Percentiles rank a stretch among this genome's conserved stretches.
Conservation (phyloP, 2,888 invertebrate species). For the Leptinotarsa haldemani region DNA sequence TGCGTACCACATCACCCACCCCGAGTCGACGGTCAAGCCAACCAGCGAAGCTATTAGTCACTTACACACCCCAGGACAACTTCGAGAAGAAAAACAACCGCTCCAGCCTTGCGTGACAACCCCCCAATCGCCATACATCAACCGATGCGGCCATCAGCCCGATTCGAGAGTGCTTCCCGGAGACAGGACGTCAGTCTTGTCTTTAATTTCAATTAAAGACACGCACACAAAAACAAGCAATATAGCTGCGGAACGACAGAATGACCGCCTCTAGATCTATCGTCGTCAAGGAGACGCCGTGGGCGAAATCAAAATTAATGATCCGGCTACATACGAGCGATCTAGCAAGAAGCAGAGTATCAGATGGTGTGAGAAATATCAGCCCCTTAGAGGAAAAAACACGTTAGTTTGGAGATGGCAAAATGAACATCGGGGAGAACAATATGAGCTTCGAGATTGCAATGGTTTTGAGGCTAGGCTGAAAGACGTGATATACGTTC, state of each 20-base stretch:
- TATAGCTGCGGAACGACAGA: slow-evolving; percentile 31
- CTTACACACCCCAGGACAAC: background rate
- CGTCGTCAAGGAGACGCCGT: background rate
- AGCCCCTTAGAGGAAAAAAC: background rate
- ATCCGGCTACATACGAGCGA: background rate
- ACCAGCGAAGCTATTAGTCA: background rate
- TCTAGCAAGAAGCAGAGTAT: background rate
- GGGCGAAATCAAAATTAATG: slow-evolving; percentile 16
- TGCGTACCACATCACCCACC: too few relatives aligned
- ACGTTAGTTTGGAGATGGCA: background rate
- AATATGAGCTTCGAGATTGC: background rate
- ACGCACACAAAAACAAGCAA: slow-evolving; percentile 20
- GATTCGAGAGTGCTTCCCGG: background rate
- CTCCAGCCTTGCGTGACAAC: background rate
- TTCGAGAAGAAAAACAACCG: slow-evolving; percentile 1
- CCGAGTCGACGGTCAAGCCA: background rate
- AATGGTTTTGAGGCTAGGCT: too few relatives aligned
- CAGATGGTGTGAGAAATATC: background rate
- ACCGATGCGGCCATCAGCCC: background rate
- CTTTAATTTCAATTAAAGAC: slow-evolving; percentile 25
- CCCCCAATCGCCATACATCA: background rate
- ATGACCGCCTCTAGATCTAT: slow-evolving; percentile 10
- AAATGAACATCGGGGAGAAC: background rate
- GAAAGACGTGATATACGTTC: too few relatives aligned
- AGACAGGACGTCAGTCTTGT: background rate